Conservation (phyloP, 2,888 invertebrate genomes). For the Pandemis heparana region DNA sequence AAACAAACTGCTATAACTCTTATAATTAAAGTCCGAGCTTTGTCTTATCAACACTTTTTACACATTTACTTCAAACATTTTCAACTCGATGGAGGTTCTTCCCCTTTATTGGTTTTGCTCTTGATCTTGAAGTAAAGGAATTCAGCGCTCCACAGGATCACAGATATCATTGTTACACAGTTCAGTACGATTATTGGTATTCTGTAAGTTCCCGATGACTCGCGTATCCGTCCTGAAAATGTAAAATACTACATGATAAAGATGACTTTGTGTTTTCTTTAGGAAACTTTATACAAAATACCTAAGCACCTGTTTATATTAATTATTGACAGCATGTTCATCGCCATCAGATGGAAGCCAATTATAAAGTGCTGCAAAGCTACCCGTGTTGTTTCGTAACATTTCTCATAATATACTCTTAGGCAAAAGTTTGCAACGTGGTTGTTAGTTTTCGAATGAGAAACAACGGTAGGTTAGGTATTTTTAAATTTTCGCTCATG, state of each 20-base stretch:
- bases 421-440: too few relatives aligned
- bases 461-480: too few relatives aligned
- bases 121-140: slow-evolving; percentile 72
- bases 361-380: too few relatives aligned
- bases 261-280: too few relatives aligned
- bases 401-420: too few relatives aligned
- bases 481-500: too few relatives aligned
- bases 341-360: too few relatives aligned
- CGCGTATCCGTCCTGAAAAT: slow-evolving; percentile 87
- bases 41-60: neutral
- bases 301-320: too few relatives aligned
- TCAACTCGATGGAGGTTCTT: slow-evolving; percentile 17
- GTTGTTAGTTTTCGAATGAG: too few relatives aligned
- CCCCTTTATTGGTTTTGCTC: slow-evolving; percentile 54
- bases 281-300: too few relatives aligned
- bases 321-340: too few relatives aligned
- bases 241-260: slow-evolving; percentile 18
- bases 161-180: slow-evolving; percentile 84
- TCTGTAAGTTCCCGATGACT: slow-evolving; percentile 86
- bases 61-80: neutral
- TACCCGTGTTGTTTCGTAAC: too few relatives aligned
- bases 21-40: slow-evolving; percentile 4
- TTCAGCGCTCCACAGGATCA: slow-evolving; percentile 86
- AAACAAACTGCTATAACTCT: neutral
- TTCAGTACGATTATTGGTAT: slow-evolving; percentile 87